Evolutionary conservation across 2,113 vertebrate species (phyloP), one percentile per base, ranked within the genome.

Genomic region (Cyrtonyx montezumae): DNA sequence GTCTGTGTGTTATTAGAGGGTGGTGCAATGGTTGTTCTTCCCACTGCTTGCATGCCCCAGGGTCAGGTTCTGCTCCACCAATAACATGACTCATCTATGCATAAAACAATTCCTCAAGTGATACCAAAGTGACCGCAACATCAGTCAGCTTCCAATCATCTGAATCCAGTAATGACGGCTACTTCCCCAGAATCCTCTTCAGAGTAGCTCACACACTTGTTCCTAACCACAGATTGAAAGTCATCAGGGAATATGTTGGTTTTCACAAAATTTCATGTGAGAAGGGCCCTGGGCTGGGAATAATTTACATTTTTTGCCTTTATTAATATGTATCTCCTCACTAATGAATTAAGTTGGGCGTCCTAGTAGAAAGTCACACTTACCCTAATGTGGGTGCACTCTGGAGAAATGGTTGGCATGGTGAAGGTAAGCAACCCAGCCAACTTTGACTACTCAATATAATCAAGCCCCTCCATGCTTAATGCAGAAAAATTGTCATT

Each of bases 1-100:
- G 83, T 95, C 91, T 96, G 89, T 95, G 82, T 95, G 61, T 94
- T 95, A 94, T 96, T 96, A 96, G 91, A 95, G 95, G 96, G 95
- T 96, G 96, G 94, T 95, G 93, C 87, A 93, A 83, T 2, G 8
- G 77, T 89, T 95, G 88, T 93, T 95, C 89, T 93, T 96, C 95
- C 81, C 79, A 93, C 73, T 87, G 88, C 79, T 91, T 90, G 79
- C 45, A 91, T 75, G 93, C 94, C 91, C 94, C 58, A 90, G 85
- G 97, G 91, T 96, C 91, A 96, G 78, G 80, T 93, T 95, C 89
- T 93, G 45, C 93, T 96, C 94, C 94, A 95, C 94, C 93, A 96
- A 84, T 91, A 96, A 87, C 36, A 94, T 97, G 95, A 97, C 86
- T 97, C 95, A 96, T 96, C 86, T 84, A 76, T 93, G 75, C 75